Percentiles rank a stretch among this genome's conserved stretches.
Conservation (phyloP, 2,888 invertebrate species). For the Dichetophora obliterata region DNA sequence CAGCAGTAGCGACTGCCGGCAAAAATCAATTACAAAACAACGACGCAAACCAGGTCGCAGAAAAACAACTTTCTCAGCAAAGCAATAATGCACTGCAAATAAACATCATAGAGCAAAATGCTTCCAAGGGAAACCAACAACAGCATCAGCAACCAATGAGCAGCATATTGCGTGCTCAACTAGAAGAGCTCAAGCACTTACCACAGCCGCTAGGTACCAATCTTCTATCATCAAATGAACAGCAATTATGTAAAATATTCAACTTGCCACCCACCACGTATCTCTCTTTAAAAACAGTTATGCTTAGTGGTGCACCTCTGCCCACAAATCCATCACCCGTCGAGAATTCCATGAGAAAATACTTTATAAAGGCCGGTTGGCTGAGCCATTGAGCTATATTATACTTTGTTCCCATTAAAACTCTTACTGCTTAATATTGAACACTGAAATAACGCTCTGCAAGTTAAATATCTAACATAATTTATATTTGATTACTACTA, state of each 20-base stretch:
- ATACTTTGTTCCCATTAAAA: no score
- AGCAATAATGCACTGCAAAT: conserved; percentile 50
- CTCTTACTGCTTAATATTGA: no score
- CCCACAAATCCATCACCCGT: conserved; percentile 59
- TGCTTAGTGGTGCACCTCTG: conserved; percentile 73
- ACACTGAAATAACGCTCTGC: no score
- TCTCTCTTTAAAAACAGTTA: conserved; percentile 88
- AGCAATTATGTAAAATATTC: conserved; percentile 81
- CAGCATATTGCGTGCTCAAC: conserved; percentile 72
- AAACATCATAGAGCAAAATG: conserved; percentile 54
- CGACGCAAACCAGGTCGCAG: conserved; percentile 31
- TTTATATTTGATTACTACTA: no score
- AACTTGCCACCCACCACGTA: conserved; percentile 89
- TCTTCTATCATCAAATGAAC: conserved; percentile 78
- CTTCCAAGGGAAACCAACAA: conserved; percentile 45
- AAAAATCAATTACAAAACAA: conserved; percentile 47
- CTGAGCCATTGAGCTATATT: conserved; percentile 61
- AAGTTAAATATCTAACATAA: no score
- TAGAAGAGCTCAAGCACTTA: conserved; percentile 64
- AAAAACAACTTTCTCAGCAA: conserved; percentile 52
- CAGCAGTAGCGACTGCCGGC: conserved; percentile 43
- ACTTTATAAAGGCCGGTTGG: conserved; percentile 69
- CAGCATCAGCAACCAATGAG: conserved; percentile 67
- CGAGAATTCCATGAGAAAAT: conserved; percentile 71
- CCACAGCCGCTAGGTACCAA: conserved; percentile 70